Percentiles rank a stretch among this genome's conserved stretches.
Evolutionary conservation across 2,888 invertebrate species (phyloP).

Genomic region (Cryptocheilus praepositus): DNA sequence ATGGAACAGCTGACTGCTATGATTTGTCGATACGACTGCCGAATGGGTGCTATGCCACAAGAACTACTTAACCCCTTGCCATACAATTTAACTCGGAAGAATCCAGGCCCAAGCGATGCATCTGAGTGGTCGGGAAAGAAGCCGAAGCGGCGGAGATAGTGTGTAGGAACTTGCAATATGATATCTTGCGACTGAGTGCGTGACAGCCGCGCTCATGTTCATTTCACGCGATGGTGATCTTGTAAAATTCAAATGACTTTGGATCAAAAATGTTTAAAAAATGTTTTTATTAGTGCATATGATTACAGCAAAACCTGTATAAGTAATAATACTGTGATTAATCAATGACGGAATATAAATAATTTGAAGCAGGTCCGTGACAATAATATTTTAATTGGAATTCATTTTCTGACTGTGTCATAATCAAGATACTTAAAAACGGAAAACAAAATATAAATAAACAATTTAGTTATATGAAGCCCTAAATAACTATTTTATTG

Average conservation of each 20-base stretch:
- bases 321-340: no score
- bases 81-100: neutral
- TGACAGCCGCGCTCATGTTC: neutral
- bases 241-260: neutral
- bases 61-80: neutral
- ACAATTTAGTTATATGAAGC: neutral
- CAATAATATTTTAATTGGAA: neutral
- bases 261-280: neutral
- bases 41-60: no score
- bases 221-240: neutral
- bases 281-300: neutral
- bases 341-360: no score
- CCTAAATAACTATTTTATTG: neutral
- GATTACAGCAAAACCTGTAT: no score
- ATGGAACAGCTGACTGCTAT: no score
- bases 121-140: neutral
- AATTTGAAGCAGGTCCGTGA: neutral
- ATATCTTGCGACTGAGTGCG: neutral
- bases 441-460: neutral
- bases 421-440: constrained; percentile 5
- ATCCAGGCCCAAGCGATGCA: neutral
- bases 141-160: neutral
- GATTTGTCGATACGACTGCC: no score
- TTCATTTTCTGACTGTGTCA: neutral
- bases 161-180: neutral